These are phyloP conservation scores for Phaetusa simplex DNA, from an alignment of 2,113 vertebrate species.

Conservation along the genomic window DNA sequence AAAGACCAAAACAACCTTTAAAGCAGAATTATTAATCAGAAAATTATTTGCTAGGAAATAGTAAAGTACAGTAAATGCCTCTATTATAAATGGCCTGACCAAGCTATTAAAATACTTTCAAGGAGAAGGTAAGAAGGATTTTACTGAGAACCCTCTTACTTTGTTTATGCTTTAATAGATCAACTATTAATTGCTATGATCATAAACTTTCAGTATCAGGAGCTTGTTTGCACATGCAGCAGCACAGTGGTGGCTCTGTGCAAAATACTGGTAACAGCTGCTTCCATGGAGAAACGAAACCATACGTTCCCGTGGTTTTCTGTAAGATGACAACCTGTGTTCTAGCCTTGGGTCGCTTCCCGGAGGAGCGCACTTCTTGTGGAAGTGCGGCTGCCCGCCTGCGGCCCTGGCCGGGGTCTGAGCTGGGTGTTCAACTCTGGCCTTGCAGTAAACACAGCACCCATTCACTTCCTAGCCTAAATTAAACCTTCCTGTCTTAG, in stretches of 20 bases:
- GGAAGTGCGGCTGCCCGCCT: background rate
- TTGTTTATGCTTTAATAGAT: background rate
- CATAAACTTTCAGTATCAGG: background rate
- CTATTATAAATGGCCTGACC: background rate
- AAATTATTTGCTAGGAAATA: background rate
- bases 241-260: background rate
- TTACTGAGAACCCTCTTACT: background rate
- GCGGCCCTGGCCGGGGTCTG: background rate
- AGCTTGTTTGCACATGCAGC: background rate
- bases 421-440: background rate
- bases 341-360: background rate
- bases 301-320: background rate
- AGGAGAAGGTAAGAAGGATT: background rate
- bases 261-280: background rate
- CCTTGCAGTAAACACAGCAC: background rate
- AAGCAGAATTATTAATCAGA: background rate
- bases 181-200: constrained; percentile 7
- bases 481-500: constrained; percentile 15
- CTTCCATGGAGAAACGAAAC: background rate
- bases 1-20: background rate
- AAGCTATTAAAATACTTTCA: background rate
- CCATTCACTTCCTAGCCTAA: constrained; percentile 8
- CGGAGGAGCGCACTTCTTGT: background rate
- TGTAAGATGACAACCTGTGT: background rate
- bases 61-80: background rate